phyloP scores from a whole-genome alignment of 92 coral and sea anemone species.

The Parazoanthus darwini region DNA sequence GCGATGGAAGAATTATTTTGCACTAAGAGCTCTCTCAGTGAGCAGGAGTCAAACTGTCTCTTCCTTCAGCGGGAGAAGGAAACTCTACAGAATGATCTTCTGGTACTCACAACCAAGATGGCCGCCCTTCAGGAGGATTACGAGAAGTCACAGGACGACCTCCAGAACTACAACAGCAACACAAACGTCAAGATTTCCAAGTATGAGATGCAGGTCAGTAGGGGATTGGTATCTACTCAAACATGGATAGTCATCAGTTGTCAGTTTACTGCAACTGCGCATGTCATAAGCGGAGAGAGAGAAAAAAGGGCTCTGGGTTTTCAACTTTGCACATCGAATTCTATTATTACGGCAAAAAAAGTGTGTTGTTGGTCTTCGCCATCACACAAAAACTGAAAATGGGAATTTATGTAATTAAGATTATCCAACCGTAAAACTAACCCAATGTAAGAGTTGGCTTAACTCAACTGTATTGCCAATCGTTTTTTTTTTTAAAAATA shows the following conservation, averaged over 20 bases:
- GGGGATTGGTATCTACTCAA: not conserved
- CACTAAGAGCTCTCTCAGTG: constrained; percentile 43
- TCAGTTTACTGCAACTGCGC: not conserved
- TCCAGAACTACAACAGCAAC: constrained; percentile 44
- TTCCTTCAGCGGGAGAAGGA: constrained; percentile 50
- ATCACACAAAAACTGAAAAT: too few species aligned
- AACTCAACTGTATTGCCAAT: too few species aligned
- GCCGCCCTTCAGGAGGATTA: constrained; percentile 45
- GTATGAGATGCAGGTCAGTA: constrained; percentile 45
- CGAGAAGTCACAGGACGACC: constrained; percentile 49
- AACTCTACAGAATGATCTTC: constrained; percentile 39
- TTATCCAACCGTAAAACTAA: too few species aligned
- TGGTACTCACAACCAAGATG: constrained; percentile 41
- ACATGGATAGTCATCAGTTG: too few species aligned
- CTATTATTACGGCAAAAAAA: too few species aligned
- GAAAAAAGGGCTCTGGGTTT: too few species aligned
- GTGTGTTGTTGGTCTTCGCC: too few species aligned
- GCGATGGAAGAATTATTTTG: constrained; percentile 45
- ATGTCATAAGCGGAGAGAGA: not conserved
- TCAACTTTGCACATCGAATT: too few species aligned
- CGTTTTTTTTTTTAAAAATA: too few species aligned
- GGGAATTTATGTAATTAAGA: too few species aligned
- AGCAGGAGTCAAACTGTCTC: constrained; percentile 48
- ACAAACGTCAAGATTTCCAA: constrained; percentile 41
- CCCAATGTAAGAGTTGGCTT: too few species aligned